A percentile compares a stretch with the other conserved stretches of the same genome.
Conservation (phyloP, 2,797 vertebrate genomes). For the Sus cebifrons region DNA sequence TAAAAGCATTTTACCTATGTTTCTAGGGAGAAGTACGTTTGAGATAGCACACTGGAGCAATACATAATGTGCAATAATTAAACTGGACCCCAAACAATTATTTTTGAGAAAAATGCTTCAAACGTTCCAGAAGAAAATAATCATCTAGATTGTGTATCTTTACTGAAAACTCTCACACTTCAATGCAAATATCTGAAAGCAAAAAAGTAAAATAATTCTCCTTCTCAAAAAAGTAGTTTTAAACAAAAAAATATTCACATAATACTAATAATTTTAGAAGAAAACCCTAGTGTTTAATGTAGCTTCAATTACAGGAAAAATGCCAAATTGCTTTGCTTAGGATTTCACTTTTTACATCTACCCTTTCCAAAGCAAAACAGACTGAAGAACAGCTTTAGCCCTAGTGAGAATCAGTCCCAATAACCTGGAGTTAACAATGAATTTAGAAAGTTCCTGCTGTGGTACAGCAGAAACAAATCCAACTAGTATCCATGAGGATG, state of each 20-base stretch:
- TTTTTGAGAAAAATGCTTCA: background rate
- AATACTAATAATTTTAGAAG: background rate
- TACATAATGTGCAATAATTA: slow-evolving; percentile 42
- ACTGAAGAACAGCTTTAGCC: background rate
- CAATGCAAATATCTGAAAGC: background rate
- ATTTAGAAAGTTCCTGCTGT: background rate
- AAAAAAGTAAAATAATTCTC: background rate
- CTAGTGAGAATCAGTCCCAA: background rate
- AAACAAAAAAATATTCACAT: slow-evolving; percentile 21
- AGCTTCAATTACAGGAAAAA: background rate
- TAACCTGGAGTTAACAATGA: background rate
- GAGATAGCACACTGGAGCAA: background rate
- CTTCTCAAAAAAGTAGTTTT: background rate
- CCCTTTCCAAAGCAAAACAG: background rate
- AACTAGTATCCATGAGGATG: no score
- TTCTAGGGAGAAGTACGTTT: background rate
- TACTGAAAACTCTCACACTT: background rate
- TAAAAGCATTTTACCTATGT: slow-evolving; percentile 35
- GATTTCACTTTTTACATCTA: slow-evolving; percentile 17
- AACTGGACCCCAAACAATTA: background rate
- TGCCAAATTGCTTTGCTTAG: background rate
- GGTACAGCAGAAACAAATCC: no score
- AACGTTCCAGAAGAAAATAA: background rate
- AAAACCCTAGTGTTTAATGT: background rate
- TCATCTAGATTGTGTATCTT: background rate